Percentiles rank a stretch among this genome's conserved stretches.
Conservation (phyloP, 2,113 vertebrate species). For the Cebidichthys violaceus region DNA sequence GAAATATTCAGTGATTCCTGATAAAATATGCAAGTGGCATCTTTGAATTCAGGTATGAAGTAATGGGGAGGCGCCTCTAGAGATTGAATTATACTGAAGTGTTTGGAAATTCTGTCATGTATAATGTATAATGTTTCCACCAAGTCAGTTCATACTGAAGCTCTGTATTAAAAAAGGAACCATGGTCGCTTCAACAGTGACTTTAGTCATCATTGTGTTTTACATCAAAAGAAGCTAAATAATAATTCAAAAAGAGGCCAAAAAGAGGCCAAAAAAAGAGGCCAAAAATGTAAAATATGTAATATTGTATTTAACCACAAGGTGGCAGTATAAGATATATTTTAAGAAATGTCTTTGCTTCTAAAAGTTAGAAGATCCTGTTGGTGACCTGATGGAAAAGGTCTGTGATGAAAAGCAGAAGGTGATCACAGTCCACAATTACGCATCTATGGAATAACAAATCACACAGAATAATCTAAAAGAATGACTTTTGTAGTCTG, state of each 20-base stretch:
- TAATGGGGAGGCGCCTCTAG: slow-evolving; percentile 2
- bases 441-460: background rate
- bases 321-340: slow-evolving; percentile 34
- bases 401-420: background rate
- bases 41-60: slow-evolving; percentile 34
- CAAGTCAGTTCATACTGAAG: background rate
- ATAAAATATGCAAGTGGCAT: slow-evolving; percentile 53
- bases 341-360: background rate
- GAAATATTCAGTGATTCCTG: slow-evolving; percentile 49
- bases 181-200: background rate
- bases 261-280: background rate
- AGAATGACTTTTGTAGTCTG: too few species aligned
- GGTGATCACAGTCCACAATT: background rate
- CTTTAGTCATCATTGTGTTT: background rate
- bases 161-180: background rate
- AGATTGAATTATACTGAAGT: slow-evolving; percentile 17
- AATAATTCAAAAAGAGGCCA: background rate
- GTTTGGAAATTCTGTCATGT: slow-evolving; percentile 12
- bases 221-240: background rate
- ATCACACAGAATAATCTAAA: too few species aligned
- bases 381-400: background rate
- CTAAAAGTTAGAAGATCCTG: background rate
- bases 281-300: background rate
- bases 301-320: slow-evolving; percentile 31
- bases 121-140: slow-evolving; percentile 36